These are phyloP conservation scores for Bradypus variegatus DNA, from an alignment of 2,797 vertebrate species.

Conservation along the genomic window DNA sequence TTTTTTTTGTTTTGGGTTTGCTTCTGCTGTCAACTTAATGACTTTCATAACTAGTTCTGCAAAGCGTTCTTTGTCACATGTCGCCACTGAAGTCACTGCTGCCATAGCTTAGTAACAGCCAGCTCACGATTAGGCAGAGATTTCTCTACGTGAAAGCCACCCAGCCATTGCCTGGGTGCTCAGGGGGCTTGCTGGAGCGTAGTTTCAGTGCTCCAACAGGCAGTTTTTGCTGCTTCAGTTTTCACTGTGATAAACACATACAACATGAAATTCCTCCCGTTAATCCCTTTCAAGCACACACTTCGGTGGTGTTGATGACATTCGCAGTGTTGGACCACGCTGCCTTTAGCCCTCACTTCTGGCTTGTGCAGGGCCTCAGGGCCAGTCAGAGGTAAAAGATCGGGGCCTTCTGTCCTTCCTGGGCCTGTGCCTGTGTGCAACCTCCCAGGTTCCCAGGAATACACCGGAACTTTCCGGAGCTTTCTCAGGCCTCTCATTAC, in stretches of 20 bases:
- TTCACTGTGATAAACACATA: no score
- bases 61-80: not conserved
- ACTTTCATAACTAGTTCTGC: no score
- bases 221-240: not conserved
- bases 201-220: not conserved
- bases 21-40: no score
- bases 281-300: no score
- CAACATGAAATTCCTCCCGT: no score
- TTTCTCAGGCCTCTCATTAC: not conserved
- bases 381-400: not conserved
- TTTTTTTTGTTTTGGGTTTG: no score
- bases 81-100: not conserved
- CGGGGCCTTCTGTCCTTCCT: not conserved
- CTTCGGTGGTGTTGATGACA: no score
- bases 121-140: not conserved
- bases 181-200: not conserved
- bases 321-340: not conserved
- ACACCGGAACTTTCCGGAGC: not conserved
- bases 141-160: not conserved
- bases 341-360: not conserved
- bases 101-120: not conserved
- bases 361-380: not conserved
- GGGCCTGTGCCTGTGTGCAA: not conserved
- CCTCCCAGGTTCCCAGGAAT: not conserved
- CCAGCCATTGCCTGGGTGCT: no score